Conservation (phyloP, 2,797 vertebrate species). For the Enteromius trimaculatus region DNA sequence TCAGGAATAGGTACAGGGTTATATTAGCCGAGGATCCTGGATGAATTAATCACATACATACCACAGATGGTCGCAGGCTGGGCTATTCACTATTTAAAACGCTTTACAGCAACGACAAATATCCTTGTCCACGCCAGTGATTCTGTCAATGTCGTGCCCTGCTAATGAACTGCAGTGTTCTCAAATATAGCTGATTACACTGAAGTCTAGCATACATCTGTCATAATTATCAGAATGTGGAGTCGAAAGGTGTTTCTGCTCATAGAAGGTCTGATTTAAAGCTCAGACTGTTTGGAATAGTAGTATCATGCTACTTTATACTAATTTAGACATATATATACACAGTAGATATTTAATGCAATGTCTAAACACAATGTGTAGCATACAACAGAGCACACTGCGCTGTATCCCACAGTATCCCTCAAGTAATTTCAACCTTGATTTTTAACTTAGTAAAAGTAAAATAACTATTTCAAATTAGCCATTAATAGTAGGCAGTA, state of each 20-base stretch:
- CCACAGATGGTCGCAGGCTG: slow-evolving; percentile 40
- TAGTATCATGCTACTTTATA: background rate
- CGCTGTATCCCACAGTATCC: too few species aligned
- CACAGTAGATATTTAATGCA: background rate
- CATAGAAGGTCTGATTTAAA: background rate
- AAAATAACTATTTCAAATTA: background rate
- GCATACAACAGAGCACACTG: too few species aligned
- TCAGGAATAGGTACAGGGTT: background rate
- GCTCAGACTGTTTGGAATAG: background rate
- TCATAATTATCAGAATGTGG: slow-evolving; percentile 30
- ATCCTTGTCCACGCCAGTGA: background rate
- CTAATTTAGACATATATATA: background rate
- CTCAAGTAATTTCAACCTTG: too few species aligned
- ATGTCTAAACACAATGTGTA: background rate
- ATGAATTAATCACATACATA: slow-evolving; percentile 45
- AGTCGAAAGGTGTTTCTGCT: slow-evolving; percentile 16
- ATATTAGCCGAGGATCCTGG: slow-evolving; percentile 20
- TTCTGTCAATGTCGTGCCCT: slow-evolving; percentile 11
- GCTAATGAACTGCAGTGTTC: slow-evolving; percentile 22
- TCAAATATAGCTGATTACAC: slow-evolving; percentile 21
- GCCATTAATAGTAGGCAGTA: background rate
- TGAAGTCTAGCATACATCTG: slow-evolving; percentile 9
- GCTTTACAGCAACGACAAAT: slow-evolving; percentile 1
- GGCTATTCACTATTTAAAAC: background rate
- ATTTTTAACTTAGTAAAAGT: too few species aligned